phyloP scores from a whole-genome alignment of 2,797 vertebrate species.

The Allobates femoralis region DNA sequence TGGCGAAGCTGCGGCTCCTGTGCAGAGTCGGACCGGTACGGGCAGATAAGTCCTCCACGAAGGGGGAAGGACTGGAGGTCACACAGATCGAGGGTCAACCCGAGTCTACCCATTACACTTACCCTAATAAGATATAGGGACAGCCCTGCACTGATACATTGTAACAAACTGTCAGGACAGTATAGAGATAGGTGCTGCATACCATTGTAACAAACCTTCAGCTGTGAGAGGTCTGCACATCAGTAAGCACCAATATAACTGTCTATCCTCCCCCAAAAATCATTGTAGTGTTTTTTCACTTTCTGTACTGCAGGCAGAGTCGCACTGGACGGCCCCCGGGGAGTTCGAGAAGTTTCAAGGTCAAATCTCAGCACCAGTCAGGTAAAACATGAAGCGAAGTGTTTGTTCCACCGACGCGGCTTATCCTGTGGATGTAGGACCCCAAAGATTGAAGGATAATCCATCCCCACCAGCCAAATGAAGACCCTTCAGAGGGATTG shows the following conservation, averaged over 20 bases:
- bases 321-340: conserved; percentile 91
- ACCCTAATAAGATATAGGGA: background rate
- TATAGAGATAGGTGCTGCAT: too few species aligned
- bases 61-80: too few species aligned
- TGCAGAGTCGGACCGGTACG: conserved; percentile 90
- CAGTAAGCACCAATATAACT: background rate
- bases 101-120: too few species aligned
- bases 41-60: background rate
- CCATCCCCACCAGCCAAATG: background rate
- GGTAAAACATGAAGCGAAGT: conserved; percentile 76
- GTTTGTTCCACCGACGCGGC: background rate
- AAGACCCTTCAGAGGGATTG: background rate
- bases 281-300: background rate
- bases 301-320: conserved; percentile 79
- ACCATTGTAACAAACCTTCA: background rate
- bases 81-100: background rate
- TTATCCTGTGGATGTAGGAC: background rate
- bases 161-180: background rate
- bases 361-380: conserved; percentile 84
- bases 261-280: background rate
- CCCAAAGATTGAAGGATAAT: background rate
- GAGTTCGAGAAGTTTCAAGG: conserved; percentile 90
- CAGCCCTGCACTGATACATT: background rate
- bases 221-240: background rate
- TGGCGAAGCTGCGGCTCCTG: conserved; percentile 80